These are phyloP conservation scores for Lepilemur ruficaudatus DNA, from an alignment of 2,797 vertebrate genomes.

Conservation along the genomic window DNA sequence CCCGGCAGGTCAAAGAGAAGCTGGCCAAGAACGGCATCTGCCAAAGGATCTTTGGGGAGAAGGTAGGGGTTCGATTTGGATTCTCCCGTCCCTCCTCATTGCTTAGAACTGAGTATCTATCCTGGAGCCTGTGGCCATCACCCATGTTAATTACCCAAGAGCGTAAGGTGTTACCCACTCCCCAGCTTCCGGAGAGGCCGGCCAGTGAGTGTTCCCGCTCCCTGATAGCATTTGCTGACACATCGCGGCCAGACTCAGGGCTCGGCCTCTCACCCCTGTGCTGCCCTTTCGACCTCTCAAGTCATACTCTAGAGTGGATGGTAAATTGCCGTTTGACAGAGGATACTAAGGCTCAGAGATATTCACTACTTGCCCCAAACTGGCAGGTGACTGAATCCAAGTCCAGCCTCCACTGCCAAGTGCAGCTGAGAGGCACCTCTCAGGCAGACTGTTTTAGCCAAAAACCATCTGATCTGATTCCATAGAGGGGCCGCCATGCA, in stretches of 20 bases:
- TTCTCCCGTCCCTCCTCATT: background rate
- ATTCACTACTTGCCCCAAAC: background rate
- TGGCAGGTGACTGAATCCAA: background rate
- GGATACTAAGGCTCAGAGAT: background rate
- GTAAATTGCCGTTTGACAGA: background rate
- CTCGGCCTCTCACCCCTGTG: background rate
- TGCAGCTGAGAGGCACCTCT: background rate
- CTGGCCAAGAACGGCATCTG: slow-evolving; percentile 96
- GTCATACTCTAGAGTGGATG: background rate
- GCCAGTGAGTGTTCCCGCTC: background rate
- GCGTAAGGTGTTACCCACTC: background rate
- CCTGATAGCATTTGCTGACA: background rate
- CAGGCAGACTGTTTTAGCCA: background rate
- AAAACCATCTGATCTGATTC: background rate
- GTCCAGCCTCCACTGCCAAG: background rate
- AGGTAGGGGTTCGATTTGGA: slow-evolving; percentile 82
- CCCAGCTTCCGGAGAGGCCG: background rate
- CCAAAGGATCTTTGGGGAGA: slow-evolving; percentile 94
- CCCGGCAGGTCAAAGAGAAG: slow-evolving; percentile 94
- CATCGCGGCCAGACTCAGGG: background rate
- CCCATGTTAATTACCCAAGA: background rate
- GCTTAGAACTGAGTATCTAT: background rate
- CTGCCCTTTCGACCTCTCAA: background rate
- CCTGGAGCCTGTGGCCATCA: background rate
- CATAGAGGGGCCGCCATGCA: background rate